Base-by-base conservation (phyloP, 92 coral and sea anemone species). In the Epizoanthus ramosus region DNA sequence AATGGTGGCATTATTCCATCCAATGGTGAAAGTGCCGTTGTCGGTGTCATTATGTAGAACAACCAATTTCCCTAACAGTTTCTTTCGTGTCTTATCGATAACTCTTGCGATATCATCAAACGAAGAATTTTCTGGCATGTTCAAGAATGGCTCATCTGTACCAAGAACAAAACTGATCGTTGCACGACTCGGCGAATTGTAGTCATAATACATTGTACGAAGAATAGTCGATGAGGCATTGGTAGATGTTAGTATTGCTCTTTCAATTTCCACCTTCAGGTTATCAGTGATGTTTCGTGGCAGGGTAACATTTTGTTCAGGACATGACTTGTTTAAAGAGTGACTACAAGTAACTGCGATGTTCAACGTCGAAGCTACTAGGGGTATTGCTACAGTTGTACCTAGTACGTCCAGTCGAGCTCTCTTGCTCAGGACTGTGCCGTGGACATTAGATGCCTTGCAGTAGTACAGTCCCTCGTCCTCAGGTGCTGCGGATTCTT, bases 381-480 rank as follows among this genome's bases (percentile, higher is more conserved):
- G 57, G 3, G 91, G 88, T 14, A 63, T 8, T 16, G 87, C 88
- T 22, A 83, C 73, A 0, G 33, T n/a, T n/a, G 80, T 83, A 8
- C 71, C 37, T 39, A 79, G 39, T 3, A 88, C 75, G 21, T 88
- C 80, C 14, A 88, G 17, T 58, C 84, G 69, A 21, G 91, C 91
- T 56, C 28, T 79, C 35, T 50, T 88, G 66, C 91, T 88, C 57
- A 47, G 69, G 12, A 71, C 76, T 0, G 67, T 24, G 0, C 85
- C 88, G 68, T 79, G 88, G 3, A 54, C 15, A 4, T 88, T 88
- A 6, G 85, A 83, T 57, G 81, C 85, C 23, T 79, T 71, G 57
- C 91, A 88, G 10, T 28, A 88, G 39, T 88, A 88, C 39, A 76
- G 43, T 39, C 91, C 91, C 43, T 80, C 70, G 13, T 84, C 70